phyloP scores from a whole-genome alignment of 2,797 vertebrate species.

The Enteromius fasciolatus region DNA sequence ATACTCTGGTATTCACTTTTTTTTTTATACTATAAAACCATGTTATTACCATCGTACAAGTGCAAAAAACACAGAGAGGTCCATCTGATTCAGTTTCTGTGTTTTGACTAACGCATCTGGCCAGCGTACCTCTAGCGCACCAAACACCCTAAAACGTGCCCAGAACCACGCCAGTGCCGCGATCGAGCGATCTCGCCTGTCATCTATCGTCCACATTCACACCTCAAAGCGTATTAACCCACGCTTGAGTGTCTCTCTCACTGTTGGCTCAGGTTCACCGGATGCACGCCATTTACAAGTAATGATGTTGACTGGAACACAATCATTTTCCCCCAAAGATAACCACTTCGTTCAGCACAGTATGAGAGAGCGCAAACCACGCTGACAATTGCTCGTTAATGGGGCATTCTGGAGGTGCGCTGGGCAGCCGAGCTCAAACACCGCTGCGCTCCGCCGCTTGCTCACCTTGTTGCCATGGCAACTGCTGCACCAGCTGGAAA shows the following conservation, averaged over 20 bases:
- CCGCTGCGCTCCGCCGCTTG: neutral
- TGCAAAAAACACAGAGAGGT: constrained; percentile 6
- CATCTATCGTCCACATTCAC: neutral
- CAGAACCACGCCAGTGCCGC: neutral
- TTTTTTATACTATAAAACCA: no score
- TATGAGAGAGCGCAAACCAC: constrained; percentile 4
- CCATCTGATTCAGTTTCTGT: neutral
- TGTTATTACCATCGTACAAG: neutral
- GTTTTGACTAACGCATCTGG: constrained; percentile 29
- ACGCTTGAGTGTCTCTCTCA: neutral
- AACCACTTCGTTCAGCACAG: constrained; percentile 6
- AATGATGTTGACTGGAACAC: constrained; percentile 16
- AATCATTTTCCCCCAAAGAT: constrained; percentile 32
- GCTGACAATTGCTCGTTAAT: constrained; percentile 39
- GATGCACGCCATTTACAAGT: constrained; percentile 14
- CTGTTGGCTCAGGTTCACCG: neutral
- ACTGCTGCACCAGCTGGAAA: constrained; percentile 63
- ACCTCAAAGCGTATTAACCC: neutral
- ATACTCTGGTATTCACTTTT: neutral
- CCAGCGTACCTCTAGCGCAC: neutral
- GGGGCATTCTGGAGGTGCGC: constrained; percentile 19
- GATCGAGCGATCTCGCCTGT: neutral
- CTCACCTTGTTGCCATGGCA: constrained; percentile 75
- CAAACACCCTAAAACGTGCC: neutral
- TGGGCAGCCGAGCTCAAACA: neutral